A percentile compares a stretch with the other conserved stretches of the same genome.
Evolutionary conservation across 1,140 invertebrate genomes (phyloP).

Genomic region (Macrobrachium rosenbergii): DNA sequence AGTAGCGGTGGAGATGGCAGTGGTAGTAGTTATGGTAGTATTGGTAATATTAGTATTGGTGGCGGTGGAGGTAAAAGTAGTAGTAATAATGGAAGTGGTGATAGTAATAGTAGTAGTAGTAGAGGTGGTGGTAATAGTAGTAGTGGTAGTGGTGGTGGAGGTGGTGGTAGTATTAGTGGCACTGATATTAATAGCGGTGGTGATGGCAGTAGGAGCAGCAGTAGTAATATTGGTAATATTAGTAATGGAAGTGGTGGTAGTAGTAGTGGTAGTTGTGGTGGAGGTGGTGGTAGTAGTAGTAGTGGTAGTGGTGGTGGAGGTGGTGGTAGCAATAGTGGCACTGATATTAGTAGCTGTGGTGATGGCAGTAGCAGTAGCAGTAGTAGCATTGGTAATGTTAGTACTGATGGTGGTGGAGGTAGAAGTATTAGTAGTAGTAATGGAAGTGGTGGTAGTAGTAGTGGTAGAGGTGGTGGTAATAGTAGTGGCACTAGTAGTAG

Average conservation of each 20-base stretch:
- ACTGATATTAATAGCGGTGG: neutral
- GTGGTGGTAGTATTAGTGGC: neutral
- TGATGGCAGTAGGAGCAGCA: neutral
- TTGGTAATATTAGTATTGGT: neutral
- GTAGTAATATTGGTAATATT: neutral
- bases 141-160: neutral
- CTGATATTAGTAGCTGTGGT: no score
- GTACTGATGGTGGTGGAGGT: neutral
- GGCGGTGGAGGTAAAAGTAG: neutral
- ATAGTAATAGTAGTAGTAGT: slow-evolving; percentile 3
- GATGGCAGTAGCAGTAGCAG: neutral
- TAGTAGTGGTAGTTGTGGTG: neutral
- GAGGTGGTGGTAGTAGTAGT: neutral
- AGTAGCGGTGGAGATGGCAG: neutral
- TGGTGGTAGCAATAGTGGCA: neutral
- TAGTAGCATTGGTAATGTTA: neutral
- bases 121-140: neutral
- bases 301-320: neutral
- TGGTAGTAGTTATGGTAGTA: slow-evolving; percentile 3
- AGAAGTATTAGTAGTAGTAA: neutral
- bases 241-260: neutral
- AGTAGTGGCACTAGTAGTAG: neutral
- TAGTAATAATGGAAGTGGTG: neutral
- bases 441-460: neutral
- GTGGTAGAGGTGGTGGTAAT: neutral